Percentiles rank a stretch among this genome's conserved stretches.
Conservation (phyloP, 2,888 invertebrate species). For the Apocheima hispidaria region DNA sequence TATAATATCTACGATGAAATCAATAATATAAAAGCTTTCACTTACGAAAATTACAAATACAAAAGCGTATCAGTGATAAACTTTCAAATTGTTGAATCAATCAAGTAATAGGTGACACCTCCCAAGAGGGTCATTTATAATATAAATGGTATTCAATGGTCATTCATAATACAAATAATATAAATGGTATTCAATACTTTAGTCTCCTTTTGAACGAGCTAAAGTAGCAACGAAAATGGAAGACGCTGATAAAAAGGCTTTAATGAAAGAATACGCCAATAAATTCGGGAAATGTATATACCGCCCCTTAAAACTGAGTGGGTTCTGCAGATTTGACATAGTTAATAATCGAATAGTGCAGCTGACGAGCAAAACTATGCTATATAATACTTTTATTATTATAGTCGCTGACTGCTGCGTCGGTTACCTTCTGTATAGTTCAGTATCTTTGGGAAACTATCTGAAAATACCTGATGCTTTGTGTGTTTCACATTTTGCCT, state of each 20-base stretch:
- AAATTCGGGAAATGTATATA: constrained; percentile 47
- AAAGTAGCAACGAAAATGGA: constrained; percentile 37
- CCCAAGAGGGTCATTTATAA: not conserved
- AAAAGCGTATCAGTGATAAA: too few relatives aligned
- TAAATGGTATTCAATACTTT: not conserved
- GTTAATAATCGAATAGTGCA: constrained; percentile 54
- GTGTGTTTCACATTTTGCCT: constrained; percentile 51
- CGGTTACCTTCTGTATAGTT: constrained; percentile 51
- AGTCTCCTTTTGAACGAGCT: not conserved
- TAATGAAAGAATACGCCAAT: constrained; percentile 54
- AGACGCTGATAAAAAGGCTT: constrained; percentile 39
- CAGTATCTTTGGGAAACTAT: constrained; percentile 45
- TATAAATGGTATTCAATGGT: not conserved
- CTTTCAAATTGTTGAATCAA: not conserved
- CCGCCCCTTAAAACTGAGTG: constrained; percentile 51
- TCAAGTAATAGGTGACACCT: not conserved
- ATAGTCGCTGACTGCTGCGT: constrained; percentile 44
- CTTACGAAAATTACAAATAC: not conserved
- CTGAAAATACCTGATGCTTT: constrained; percentile 57
- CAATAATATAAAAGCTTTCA: too few relatives aligned
- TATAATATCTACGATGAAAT: too few relatives aligned
- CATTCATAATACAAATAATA: not conserved
- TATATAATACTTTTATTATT: constrained; percentile 51
- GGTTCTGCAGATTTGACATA: constrained; percentile 61
- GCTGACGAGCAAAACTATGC: constrained; percentile 45